Evolutionary conservation across 2,113 vertebrate genomes (phyloP), one percentile per base, ranked within the genome.

Genomic region (Chaetops frenatus): DNA sequence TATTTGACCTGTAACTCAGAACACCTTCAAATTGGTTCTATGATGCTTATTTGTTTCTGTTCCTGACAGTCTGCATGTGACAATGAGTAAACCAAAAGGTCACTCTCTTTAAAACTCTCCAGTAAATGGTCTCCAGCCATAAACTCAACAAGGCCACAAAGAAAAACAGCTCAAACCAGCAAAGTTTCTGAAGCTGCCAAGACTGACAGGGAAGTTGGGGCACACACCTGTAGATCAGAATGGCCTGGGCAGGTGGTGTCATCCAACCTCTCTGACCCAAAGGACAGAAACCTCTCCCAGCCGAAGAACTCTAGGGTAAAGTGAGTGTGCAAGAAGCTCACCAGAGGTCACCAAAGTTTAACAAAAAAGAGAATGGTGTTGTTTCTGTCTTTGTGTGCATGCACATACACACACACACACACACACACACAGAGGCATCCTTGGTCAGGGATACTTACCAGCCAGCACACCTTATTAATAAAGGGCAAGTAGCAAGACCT

Each of bases 181-280:
- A 15, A 40, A 31, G 50, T 47, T 81, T 92, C 40, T 42, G 66
- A 45, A 92, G 38, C 36, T 73, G 27, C n/a, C 6, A 8, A 69
- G 36, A 40, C 3, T 84, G 10, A 8, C 44, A n/a, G 13, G 48
- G 7, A 58, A 48, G 25, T 25, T 61, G 48, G 17, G 20, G 5
- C 15, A 60, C 12, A 40, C 6, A 53, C 10, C 2, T 66, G 23
- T 51, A 12, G 44, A 42, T 64, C 31, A 83, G 56, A 33, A 57
- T 33, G 42, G 38, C 9, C 50, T 6, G 0, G 45, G 22, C 0
- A 5, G 11, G 11, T 64, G 36, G 22, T 61, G 4, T 53, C 9
- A 69, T 73, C 12, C n/a, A 80, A 13, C 5, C 7, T 20, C 9
- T 51, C 53, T 77, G 3, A 45, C 7, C 11, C 20, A 65, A 76